A percentile compares a stretch with the other conserved stretches of the same genome.
phyloP scores from a whole-genome alignment of 1,140 invertebrate species.

The Phymorhynchus buccinoides region DNA sequence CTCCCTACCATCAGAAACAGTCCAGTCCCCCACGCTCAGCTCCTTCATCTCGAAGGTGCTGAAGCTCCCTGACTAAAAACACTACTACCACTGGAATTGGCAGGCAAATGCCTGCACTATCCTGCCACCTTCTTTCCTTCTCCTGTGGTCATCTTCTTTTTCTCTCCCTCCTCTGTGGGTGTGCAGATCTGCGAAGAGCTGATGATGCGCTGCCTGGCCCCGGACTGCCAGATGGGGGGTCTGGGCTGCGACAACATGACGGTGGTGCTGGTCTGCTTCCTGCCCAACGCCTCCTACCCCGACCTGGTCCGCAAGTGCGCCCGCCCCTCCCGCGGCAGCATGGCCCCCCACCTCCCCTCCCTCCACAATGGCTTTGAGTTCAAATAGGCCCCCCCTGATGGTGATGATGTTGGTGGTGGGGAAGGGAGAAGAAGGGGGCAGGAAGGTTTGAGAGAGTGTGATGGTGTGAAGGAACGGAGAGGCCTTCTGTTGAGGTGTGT shows the following conservation, averaged over 20 bases:
- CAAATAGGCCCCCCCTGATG: slow-evolving; percentile 35
- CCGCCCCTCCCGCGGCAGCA: slow-evolving; percentile 55
- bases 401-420: background rate
- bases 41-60: no score
- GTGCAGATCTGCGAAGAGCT: slow-evolving; percentile 93
- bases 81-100: no score
- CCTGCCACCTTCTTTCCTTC: no score
- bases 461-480: background rate
- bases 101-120: no score
- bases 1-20: no score
- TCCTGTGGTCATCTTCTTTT: slow-evolving; percentile 7
- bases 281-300: slow-evolving; percentile 84
- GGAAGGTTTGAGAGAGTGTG: no score
- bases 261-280: slow-evolving; percentile 87
- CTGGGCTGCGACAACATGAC: slow-evolving; percentile 99
- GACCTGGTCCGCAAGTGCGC: slow-evolving; percentile 76
- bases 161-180: slow-evolving; percentile 20
- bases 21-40: no score
- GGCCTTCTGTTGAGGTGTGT: background rate
- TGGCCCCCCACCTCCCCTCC: slow-evolving; percentile 55
- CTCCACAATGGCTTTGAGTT: slow-evolving; percentile 47
- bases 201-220: slow-evolving; percentile 93
- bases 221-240: slow-evolving; percentile 95
- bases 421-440: background rate
- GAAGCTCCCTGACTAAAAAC: no score